Conservation (phyloP, 2,888 invertebrate genomes). For the Antheraea yamamai region DNA sequence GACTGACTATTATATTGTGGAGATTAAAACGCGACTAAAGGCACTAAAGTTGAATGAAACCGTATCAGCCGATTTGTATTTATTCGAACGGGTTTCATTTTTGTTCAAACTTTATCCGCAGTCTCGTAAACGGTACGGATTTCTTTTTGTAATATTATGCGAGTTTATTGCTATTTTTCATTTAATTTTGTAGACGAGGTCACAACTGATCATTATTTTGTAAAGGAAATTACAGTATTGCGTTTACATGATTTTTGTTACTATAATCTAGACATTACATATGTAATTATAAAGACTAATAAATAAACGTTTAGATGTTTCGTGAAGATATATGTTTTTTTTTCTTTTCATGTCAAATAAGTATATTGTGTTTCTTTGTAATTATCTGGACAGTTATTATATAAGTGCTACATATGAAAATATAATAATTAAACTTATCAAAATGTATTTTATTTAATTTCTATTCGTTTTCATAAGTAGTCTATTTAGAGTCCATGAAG, state of each 20-base stretch:
- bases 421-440: conserved; percentile 80
- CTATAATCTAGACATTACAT: conserved; percentile 63
- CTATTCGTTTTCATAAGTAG: no score
- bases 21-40: conserved; percentile 30
- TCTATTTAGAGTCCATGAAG: no score
- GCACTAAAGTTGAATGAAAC: conserved; percentile 45
- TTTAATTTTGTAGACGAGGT: conserved; percentile 53
- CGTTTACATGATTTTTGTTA: conserved; percentile 53
- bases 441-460: conserved; percentile 30
- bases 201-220: conserved; percentile 53
- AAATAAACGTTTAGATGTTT: conserved; percentile 60
- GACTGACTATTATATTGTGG: conserved; percentile 17
- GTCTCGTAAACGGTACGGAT: conserved; percentile 21
- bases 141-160: conserved; percentile 40
- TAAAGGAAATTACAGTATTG: conserved; percentile 59
- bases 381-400: conserved; percentile 73
- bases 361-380: conserved; percentile 42
- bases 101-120: conserved; percentile 32
- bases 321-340: conserved; percentile 33
- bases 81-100: conserved; percentile 37
- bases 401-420: conserved; percentile 68
- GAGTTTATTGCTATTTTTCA: conserved; percentile 68
- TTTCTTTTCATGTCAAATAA: conserved; percentile 60
- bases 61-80: conserved; percentile 42
- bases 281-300: conserved; percentile 52